Evolutionary conservation across 2,113 vertebrate genomes (phyloP).

Genomic region (Oryzias woworae): DNA sequence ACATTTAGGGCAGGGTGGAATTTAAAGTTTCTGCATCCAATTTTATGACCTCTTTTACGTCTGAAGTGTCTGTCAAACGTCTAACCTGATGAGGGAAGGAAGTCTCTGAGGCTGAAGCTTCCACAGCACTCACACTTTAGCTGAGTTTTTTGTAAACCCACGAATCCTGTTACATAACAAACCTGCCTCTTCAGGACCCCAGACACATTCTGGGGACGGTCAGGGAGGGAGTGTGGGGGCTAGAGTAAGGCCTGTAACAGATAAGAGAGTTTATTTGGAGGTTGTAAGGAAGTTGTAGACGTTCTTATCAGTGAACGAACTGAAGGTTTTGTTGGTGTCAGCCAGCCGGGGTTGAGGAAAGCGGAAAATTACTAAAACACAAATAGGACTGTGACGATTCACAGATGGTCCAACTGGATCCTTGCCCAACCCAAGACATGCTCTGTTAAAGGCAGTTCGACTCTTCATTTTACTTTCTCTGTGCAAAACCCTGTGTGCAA

Average conservation of each 20-base stretch:
- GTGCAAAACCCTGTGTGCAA: no score
- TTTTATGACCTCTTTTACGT: constrained; percentile 1
- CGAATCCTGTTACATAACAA: constrained; percentile 51
- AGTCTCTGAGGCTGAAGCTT: not conserved
- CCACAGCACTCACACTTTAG: constrained; percentile 12
- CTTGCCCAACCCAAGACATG: no score
- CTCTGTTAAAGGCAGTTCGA: no score
- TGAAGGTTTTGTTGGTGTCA: not conserved
- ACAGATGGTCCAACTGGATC: no score
- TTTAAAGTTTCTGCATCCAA: no score
- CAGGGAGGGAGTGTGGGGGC: constrained; percentile 25
- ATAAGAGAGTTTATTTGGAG: constrained; percentile 46
- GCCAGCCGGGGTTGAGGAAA: not conserved
- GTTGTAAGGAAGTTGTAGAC: constrained; percentile 39
- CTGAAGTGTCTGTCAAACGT: constrained; percentile 4
- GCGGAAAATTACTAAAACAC: not conserved
- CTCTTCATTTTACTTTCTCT: no score
- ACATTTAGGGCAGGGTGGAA: no score
- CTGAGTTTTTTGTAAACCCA: constrained; percentile 21
- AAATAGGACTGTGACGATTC: no score
- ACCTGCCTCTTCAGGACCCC: constrained; percentile 33
- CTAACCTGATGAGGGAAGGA: constrained; percentile 7
- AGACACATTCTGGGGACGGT: constrained; percentile 26
- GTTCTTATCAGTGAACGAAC: constrained; percentile 34
- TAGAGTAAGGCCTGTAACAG: constrained; percentile 31